phyloP scores from a whole-genome alignment of 1,140 invertebrate genomes.

The Drosophila nannoptera region DNA sequence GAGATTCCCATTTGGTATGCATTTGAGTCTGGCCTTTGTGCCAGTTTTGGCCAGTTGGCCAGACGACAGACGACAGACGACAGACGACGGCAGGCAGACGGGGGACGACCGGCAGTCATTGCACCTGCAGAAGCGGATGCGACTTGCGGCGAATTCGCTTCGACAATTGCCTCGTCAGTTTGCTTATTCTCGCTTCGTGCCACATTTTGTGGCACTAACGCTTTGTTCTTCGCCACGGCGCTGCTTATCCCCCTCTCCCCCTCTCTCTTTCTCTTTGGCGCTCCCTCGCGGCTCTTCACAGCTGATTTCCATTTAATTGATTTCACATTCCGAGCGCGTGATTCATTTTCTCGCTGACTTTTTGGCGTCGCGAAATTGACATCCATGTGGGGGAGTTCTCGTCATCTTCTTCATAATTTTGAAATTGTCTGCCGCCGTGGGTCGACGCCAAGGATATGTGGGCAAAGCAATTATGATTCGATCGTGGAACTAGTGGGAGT shows the following conservation, averaged over 20 bases:
- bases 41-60: slow-evolving; percentile 18
- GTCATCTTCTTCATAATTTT: background rate
- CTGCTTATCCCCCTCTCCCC: slow-evolving; percentile 7
- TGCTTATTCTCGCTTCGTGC: slow-evolving; percentile 29
- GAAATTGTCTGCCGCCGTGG: background rate
- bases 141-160: slow-evolving; percentile 3
- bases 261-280: background rate
- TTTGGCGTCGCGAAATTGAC: slow-evolving; percentile 2
- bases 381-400: slow-evolving; percentile 9
- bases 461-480: background rate
- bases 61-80: too few relatives aligned
- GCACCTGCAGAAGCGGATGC: slow-evolving; percentile 54
- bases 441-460: slow-evolving; percentile 9
- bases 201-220: slow-evolving; percentile 38
- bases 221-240: slow-evolving; percentile 4
- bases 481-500: too few relatives aligned
- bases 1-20: slow-evolving; percentile 30
- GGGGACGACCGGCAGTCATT: slow-evolving; percentile 49
- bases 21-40: slow-evolving; percentile 25
- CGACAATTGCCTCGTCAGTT: slow-evolving; percentile 2
- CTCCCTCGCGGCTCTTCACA: slow-evolving; percentile 14
- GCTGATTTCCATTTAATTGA: slow-evolving; percentile 67
- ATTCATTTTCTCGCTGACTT: slow-evolving; percentile 36
- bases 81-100: slow-evolving; percentile 15
- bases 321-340: slow-evolving; percentile 58